Percentiles rank a stretch among this genome's conserved stretches.
Conservation (phyloP, 2,888 invertebrate species). For the Frankliniella fusca region DNA sequence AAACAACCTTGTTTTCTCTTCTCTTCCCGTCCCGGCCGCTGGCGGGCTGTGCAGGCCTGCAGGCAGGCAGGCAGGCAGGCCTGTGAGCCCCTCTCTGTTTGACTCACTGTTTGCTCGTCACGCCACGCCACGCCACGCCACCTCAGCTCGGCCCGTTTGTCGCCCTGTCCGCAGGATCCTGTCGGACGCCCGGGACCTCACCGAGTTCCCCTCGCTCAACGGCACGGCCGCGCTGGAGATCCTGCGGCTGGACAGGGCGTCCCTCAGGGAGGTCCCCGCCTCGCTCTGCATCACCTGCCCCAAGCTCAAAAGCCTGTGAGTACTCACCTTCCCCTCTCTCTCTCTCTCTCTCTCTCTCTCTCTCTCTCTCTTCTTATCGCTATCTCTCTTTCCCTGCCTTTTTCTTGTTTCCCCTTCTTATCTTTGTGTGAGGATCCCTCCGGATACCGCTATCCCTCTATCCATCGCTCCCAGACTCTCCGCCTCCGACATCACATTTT, state of each 20-base stretch:
- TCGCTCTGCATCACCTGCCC: conserved; percentile 74
- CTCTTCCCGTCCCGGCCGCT: too few relatives aligned
- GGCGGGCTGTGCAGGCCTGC: too few relatives aligned
- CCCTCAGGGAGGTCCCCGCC: conserved; percentile 64
- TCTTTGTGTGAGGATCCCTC: background rate
- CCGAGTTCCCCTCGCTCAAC: conserved; percentile 76
- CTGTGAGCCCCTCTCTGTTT: too few relatives aligned
- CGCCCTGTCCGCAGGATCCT: conserved; percentile 60
- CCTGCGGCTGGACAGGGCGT: conserved; percentile 77
- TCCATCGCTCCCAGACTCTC: too few relatives aligned
- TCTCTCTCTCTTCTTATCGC: conserved; percentile 40
- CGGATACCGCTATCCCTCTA: background rate
- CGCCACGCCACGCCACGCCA: too few relatives aligned
- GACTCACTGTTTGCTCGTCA: too few relatives aligned
- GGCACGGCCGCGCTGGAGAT: conserved; percentile 74
- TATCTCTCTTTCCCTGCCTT: background rate
- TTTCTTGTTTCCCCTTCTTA: conserved; percentile 25
- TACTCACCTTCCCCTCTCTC: conserved; percentile 45
- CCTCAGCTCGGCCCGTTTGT: too few relatives aligned
- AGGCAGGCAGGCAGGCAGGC: too few relatives aligned
- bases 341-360: background rate
- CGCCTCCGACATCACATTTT: too few relatives aligned
- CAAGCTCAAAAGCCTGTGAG: conserved; percentile 79
- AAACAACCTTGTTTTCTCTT: background rate
- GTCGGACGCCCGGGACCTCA: conserved; percentile 77